A percentile compares a stretch with the other conserved stretches of the same genome.
phyloP scores from a whole-genome alignment of 2,797 vertebrate genomes.

The Leptatherina wallacei region DNA sequence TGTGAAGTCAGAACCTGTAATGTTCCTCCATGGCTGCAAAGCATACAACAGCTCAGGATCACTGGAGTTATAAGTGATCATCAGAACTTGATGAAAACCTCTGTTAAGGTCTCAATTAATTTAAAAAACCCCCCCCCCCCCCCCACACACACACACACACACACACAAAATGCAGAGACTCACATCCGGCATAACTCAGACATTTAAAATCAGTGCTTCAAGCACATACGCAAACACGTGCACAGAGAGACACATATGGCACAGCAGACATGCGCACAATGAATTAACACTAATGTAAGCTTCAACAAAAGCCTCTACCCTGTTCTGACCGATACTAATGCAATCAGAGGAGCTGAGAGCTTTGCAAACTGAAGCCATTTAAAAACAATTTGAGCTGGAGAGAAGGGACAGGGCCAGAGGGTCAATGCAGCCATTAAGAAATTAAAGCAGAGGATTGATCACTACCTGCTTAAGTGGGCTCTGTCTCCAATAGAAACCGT shows the following conservation, averaged over 20 bases:
- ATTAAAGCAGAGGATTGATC: conserved; percentile 65
- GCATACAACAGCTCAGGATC: neutral
- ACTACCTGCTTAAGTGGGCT: conserved; percentile 51
- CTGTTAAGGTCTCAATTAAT: conserved; percentile 15
- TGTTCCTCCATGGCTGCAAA: neutral
- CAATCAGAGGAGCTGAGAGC: conserved; percentile 70
- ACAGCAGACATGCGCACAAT: conserved; percentile 34
- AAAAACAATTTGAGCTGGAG: conserved; percentile 68
- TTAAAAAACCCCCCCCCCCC: neutral
- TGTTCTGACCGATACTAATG: conserved; percentile 59
- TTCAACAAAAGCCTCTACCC: conserved; percentile 58
- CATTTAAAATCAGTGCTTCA: conserved; percentile 19
- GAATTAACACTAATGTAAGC: conserved; percentile 70
- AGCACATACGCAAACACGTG: conserved; percentile 15
- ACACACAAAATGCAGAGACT: conserved; percentile 11
- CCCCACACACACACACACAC: neutral
- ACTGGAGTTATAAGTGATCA: neutral
- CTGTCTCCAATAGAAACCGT: conserved; percentile 42
- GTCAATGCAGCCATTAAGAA: conserved; percentile 71
- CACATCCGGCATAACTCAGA: conserved; percentile 5
- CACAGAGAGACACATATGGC: conserved; percentile 14
- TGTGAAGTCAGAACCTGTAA: too few relatives aligned
- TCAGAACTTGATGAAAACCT: conserved; percentile 29
- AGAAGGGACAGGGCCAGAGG: conserved; percentile 63
- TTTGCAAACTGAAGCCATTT: conserved; percentile 66